phyloP scores from a whole-genome alignment of 1,140 invertebrate species.

The Drosophila burlai region DNA sequence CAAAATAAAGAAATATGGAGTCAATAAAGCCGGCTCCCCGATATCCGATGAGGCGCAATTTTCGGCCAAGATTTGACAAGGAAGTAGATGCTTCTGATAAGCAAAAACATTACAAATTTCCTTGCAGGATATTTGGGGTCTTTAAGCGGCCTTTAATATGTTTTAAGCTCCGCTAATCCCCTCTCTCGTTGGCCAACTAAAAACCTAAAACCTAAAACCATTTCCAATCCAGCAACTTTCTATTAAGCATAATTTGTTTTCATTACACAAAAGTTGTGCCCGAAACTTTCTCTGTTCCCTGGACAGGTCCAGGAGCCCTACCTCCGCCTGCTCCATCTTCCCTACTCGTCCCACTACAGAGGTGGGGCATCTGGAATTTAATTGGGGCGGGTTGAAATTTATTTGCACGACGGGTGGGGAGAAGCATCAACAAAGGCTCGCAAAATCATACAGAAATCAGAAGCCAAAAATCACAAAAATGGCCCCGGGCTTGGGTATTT shows the following conservation, averaged over 20 bases:
- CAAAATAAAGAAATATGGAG: conserved; percentile 50
- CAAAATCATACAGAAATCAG: conserved; percentile 52
- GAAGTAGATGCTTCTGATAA: conserved; percentile 4
- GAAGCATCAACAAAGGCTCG: conserved; percentile 33
- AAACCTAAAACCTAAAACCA: conserved; percentile 45
- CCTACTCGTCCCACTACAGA: not conserved
- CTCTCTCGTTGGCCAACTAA: conserved; percentile 26
- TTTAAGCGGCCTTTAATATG: conserved; percentile 2
- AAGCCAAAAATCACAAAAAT: conserved; percentile 55
- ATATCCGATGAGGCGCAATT: conserved; percentile 21
- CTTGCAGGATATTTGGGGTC: conserved; percentile 2
- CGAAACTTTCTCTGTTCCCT: conserved; percentile 38
- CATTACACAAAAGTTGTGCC: conserved; percentile 57
- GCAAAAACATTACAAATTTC: not conserved
- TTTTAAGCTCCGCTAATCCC: conserved; percentile 9
- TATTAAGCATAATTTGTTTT: conserved; percentile 64
- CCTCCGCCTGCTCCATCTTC: not conserved
- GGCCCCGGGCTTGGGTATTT: conserved; percentile 26
- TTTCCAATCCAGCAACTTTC: conserved; percentile 59
- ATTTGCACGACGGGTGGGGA: conserved; percentile 30
- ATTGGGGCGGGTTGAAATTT: conserved; percentile 53
- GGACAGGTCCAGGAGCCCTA: not conserved
- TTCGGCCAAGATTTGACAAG: conserved; percentile 15
- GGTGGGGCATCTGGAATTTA: conserved; percentile 36
- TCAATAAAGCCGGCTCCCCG: conserved; percentile 22